Conservation (phyloP, 2,113 vertebrate genomes). For the Natator depressus region DNA sequence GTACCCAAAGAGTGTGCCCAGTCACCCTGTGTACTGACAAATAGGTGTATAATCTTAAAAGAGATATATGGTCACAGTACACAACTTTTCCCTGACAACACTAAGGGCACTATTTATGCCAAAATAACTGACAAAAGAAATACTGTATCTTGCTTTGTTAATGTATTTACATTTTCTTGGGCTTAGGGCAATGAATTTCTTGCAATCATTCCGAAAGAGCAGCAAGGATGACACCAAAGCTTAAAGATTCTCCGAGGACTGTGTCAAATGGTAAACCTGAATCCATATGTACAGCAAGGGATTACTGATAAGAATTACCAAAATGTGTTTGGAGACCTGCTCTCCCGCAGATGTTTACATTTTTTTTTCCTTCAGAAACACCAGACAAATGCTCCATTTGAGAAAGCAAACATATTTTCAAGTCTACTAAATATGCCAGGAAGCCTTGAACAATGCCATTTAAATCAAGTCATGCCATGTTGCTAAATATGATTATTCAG, state of each 20-base stretch:
- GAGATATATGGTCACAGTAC: background rate
- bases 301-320: constrained; percentile 61
- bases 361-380: background rate
- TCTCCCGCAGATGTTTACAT: constrained; percentile 24
- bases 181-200: background rate
- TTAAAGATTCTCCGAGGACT: constrained; percentile 22
- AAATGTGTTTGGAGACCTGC: background rate
- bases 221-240: constrained; percentile 14
- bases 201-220: constrained; percentile 14
- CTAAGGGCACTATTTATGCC: background rate
- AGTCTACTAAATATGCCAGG: background rate
- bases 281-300: constrained; percentile 47
- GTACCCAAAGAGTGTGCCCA: background rate
- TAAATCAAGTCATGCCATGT: background rate
- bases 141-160: background rate
- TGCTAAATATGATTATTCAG: background rate
- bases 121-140: background rate
- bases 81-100: background rate
- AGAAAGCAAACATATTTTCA: background rate
- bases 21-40: background rate
- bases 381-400: background rate
- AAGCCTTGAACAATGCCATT: background rate
- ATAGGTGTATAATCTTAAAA: background rate
- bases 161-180: background rate
- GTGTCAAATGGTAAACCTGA: constrained; percentile 41